Percentiles rank a stretch among this genome's conserved stretches.
These are phyloP conservation scores for Macaria liturata DNA, from an alignment of 2,888 invertebrate genomes.

Conservation along the genomic window DNA sequence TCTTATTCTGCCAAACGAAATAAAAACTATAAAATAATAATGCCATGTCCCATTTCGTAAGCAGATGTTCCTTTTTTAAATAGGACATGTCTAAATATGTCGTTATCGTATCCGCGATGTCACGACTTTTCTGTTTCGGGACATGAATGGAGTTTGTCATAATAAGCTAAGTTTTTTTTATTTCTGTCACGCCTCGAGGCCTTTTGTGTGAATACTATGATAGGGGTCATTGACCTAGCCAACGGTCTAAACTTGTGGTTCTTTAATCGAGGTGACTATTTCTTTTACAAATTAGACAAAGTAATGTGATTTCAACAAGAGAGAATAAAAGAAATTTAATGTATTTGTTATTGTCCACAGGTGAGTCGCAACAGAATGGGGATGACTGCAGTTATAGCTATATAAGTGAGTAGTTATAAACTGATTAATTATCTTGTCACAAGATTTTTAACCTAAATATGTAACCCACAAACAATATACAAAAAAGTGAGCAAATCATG, in stretches of 20 bases:
- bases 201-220: constrained; percentile 33
- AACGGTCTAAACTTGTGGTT: not conserved
- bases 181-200: constrained; percentile 31
- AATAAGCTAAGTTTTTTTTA: constrained; percentile 28
- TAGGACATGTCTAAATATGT: constrained; percentile 43
- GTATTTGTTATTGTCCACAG: constrained; percentile 53
- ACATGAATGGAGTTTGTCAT: constrained; percentile 46
- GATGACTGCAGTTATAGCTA: constrained; percentile 82
- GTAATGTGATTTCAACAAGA: too few species aligned
- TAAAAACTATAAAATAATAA: constrained; percentile 18
- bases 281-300: too few species aligned
- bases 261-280: not conserved
- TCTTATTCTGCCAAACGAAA: constrained; percentile 10
- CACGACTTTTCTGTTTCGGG: constrained; percentile 42
- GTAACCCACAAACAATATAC: too few species aligned
- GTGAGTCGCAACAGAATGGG: constrained; percentile 80
- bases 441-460: too few species aligned
- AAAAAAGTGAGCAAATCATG: too few species aligned
- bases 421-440: too few species aligned
- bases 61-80: constrained; percentile 28
- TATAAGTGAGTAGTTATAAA: constrained; percentile 80
- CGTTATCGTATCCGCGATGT: constrained; percentile 46
- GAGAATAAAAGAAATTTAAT: not conserved
- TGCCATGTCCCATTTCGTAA: constrained; percentile 23
- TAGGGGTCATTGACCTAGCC: constrained; percentile 25